Base-by-base conservation (phyloP, 1,140 invertebrate species). In the Bombyx mandarina region DNA sequence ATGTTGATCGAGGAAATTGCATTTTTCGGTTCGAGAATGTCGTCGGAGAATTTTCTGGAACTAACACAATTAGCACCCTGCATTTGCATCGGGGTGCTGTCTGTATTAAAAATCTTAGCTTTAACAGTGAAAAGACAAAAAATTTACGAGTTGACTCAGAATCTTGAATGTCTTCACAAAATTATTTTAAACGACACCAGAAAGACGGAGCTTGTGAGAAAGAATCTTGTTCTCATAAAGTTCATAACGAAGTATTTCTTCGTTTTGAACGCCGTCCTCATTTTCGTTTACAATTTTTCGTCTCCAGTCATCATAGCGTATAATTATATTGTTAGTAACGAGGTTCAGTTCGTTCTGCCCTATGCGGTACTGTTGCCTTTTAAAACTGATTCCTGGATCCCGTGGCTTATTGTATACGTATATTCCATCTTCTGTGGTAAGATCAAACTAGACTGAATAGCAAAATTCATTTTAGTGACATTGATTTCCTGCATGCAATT, bases 251-350 rank as follows among this genome's bases (percentile, higher is more conserved):
- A 35, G 26, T 35, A 35, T 35, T 35, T 35, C 26, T 75, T 79
- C 49, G 53, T 82, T 51, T 51, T 82, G 10, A 82, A 82, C 45
- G 57, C 48, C 10, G 56, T 72, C 18, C 63, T 82, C 4, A 77
- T 82, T 48, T 67, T 57, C 6, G 67, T 79, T 18, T 82, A 82
- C 52, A 82, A 79, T 57, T 82, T 80, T 70, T 75, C 72, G 0
- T 60, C 73, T 8, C 58, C 68, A 3, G 7, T 75, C 42, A 60
- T 76, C 7, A 76, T 79, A 12, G 53, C 62, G 3, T 77, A 73
- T 62, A 50, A 67, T 54, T 80, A 76, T 60, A 54, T 66, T 3
- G 58, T 43, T 7, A 73, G 61, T 3, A 55, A 61, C 26, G 61
- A 71, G 46, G 46, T 75, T 10, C 52, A 58, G 18, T 80, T 65